Evolutionary conservation across 2,888 invertebrate genomes (phyloP), one percentile per base, ranked within the genome.

Genomic region (Athalia circularis): DNA sequence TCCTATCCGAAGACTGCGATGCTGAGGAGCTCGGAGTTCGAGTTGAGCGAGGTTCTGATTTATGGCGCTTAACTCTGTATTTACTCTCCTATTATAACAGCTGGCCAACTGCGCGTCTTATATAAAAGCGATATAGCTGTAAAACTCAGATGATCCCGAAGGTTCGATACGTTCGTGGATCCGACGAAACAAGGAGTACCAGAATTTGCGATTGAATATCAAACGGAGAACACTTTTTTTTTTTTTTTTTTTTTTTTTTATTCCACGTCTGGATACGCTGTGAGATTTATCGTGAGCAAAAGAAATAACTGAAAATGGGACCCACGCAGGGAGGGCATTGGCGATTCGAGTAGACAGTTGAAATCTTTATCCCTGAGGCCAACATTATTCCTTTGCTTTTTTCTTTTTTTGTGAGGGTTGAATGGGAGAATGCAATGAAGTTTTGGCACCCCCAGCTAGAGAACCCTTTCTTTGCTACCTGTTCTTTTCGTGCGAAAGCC

Each of bases 81-180:
- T 72, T 72, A 72, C 72, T 72, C 72, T 57, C 59, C 59, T 72
- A 72, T 72, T 59, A 59, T 47, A 72, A 72, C 72, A 72, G 72
- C 72, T 72, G 72, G 72, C 57, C 11, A 9, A 7, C 72, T 59
- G 13, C 13, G 6, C 45, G 59, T 11, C 45, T 72, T 59, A 29
- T 59, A 72, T 72, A 47, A 15, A 45, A 6, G 8, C 57, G 57
- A 72, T 72, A 59, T 72, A 29, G 29, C 29, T n/a, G 52, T 45
- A 15, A 59, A 45, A 72, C n/a, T 5, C 11, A 54, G 11, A 54
- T 29, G n/a, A 6, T 4, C 5, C 11, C 1, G 54, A 11, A 7
- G n/a, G 6, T 3, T 29, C 29, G 29, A 29, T 29, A 29, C 29
- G 29, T 29, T 29, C 29, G 29, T 13, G 6, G 13, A 61, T 29